Conservation (phyloP, 2,888 invertebrate species). For the Thymelicus lineola region DNA sequence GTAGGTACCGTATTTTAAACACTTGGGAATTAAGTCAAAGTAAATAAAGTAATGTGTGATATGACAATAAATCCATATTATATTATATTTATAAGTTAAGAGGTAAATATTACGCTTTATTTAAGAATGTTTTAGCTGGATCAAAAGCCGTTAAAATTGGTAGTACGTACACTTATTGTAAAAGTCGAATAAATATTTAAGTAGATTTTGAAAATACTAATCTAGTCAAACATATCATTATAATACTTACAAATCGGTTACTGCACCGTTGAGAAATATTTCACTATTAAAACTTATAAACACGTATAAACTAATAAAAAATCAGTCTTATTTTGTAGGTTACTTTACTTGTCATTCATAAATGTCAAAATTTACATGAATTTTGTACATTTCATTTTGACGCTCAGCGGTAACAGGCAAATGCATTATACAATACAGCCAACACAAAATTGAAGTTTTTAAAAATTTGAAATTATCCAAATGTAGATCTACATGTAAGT, state of each 20-base stretch:
- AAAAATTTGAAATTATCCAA: too few relatives aligned
- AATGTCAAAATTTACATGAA: slow-evolving; percentile 15
- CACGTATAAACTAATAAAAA: slow-evolving; percentile 57
- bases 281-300: slow-evolving; percentile 34
- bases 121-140: background rate
- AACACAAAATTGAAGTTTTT: background rate
- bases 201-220: background rate
- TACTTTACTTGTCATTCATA: slow-evolving; percentile 44
- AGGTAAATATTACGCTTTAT: background rate
- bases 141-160: slow-evolving; percentile 12
- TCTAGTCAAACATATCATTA: background rate
- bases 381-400: background rate
- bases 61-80: background rate
- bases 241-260: slow-evolving; percentile 15
- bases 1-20: background rate
- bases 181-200: background rate
- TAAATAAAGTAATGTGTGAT: background rate
- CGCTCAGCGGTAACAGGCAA: background rate
- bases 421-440: background rate
- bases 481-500: too few relatives aligned
- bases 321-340: slow-evolving; percentile 66
- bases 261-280: slow-evolving; percentile 34
- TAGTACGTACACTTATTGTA: background rate
- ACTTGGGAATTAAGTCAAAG: background rate
- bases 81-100: background rate